Evolutionary conservation across 2,888 invertebrate species (phyloP), one percentile per base, ranked within the genome.

Genomic region (Ormyrus pomaceus): DNA sequence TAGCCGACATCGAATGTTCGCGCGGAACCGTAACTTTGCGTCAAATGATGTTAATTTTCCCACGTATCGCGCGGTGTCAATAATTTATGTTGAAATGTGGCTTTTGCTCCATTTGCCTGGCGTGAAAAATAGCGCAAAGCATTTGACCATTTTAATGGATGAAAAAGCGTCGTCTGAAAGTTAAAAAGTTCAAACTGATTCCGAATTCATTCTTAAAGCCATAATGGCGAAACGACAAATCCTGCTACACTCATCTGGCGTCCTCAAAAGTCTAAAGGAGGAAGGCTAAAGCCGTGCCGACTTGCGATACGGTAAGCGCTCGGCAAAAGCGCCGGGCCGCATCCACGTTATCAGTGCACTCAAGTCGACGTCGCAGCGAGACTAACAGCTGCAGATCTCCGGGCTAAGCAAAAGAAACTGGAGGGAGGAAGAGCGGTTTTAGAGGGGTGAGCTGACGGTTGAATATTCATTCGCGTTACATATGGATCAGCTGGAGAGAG

Each of bases 381-480:
- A 51, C 8, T 10, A 48, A 84, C 84, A 85, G 80, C 79, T 79
- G 84, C 82, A 80, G 77, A 83, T 82, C 79, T 82, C 77, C 56
- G 48, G 77, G 78, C 69, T 76, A 66, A 77, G 81, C 80, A 80
- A 61, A 72, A 81, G 61, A 62, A 71, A 48, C 11, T 9, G 64
- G 58, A 62, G 59, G 46, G 53, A 34, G 46, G 65, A 51, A 55
- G 69, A 48, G 82, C 71, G 79, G 83, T 80, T 83, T 84, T 80
- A 58, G 82, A 77, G 70, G 76, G 73, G 81, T 19, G 34, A 85
- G 84, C 84, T 83, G 85, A 85, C 84, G 86, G 86, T 88, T 90
- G 90, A 90, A 90, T 90, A 90, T 90, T 90, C 89, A 90, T 90
- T 89, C 87, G 86, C 80, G 89, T 90, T 90, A 89, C 90, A 90